Conservation (phyloP, 2,888 invertebrate genomes). For the Hedya salicella region DNA sequence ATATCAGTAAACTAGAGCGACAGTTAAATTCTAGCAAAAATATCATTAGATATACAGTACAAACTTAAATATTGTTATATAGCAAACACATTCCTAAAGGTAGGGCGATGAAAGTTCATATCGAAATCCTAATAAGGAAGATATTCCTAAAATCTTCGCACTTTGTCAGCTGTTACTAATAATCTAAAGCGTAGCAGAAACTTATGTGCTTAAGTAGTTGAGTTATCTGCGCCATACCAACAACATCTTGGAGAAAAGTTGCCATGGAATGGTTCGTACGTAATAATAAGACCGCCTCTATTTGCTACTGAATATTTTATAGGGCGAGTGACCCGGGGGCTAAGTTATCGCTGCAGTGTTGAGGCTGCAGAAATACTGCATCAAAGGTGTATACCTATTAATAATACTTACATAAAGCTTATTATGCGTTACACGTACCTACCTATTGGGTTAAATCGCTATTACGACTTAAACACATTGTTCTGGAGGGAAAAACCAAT, state of each 20-base stretch:
- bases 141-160: not conserved
- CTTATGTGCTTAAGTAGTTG: constrained; percentile 22
- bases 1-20: too few species aligned
- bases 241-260: constrained; percentile 55
- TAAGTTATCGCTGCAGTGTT: constrained; percentile 41
- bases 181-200: not conserved
- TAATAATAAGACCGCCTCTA: constrained; percentile 59
- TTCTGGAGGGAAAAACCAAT: too few species aligned
- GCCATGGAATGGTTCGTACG: constrained; percentile 62
- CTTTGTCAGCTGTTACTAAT: not conserved
- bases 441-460: too few species aligned
- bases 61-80: too few species aligned
- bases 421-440: too few species aligned
- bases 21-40: too few species aligned
- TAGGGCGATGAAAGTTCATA: not conserved
- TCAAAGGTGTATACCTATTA: constrained; percentile 13
- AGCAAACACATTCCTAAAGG: too few species aligned
- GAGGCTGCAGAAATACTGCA: constrained; percentile 27
- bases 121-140: not conserved
- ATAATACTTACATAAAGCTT: constrained; percentile 10
- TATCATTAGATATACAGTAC: too few species aligned
- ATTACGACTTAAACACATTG: too few species aligned
- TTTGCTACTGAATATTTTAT: constrained; percentile 67
- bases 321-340: constrained; percentile 47
- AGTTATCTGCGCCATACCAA: constrained; percentile 49